Base-by-base conservation (phyloP, 2,888 invertebrate species). In the Chymomyza caudatula region DNA sequence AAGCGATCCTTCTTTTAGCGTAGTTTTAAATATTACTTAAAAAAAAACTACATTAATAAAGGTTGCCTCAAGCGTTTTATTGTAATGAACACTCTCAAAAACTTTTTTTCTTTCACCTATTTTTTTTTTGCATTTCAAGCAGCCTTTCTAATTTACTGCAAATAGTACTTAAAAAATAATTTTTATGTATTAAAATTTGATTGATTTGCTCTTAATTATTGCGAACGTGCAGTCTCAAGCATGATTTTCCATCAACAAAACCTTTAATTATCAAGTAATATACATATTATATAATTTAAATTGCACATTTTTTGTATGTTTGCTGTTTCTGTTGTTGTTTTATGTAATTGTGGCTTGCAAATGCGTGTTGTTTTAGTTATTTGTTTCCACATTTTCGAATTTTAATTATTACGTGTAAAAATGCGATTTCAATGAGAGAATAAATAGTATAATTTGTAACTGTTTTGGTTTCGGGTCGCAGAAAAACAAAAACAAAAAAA, bases 351-450 rank as follows among this genome's bases (percentile, higher is more conserved):
- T 22, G 60, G 42, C 44, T 56, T 23, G 49, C 42, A 47, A 52
- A 64, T 59, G 51, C 52, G 53, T 25, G 23, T 37, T 63, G 53
- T 51, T 55, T 51, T 57, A 47, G 13, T 17, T 37, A 37, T 37
- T 37, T 37, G 29, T 37, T 55, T 56, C 13, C 37, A 57, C 23
- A 53, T 54, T 60, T 76, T 69, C 56, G 58, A 63, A 69, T 62
- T 43, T 73, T 74, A 78, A 78, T 65, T 79, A 77, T 72, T 72
- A 74, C 85, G 83, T 85, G 80, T 62, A 79, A 85, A 82, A 75
- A 85, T 71, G 53, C 57, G 67, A 74, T 66, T 78, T 65, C 66
- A 65, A 63, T 81, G 65, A 57, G 65, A 57, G 59, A 81, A 78
- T 76, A 25, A 43, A 61, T 56, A 66, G 65, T 76, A 67, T 63